Evolutionary conservation across 2,888 invertebrate genomes (phyloP).

Genomic region (Petrolisthes manimaculis): DNA sequence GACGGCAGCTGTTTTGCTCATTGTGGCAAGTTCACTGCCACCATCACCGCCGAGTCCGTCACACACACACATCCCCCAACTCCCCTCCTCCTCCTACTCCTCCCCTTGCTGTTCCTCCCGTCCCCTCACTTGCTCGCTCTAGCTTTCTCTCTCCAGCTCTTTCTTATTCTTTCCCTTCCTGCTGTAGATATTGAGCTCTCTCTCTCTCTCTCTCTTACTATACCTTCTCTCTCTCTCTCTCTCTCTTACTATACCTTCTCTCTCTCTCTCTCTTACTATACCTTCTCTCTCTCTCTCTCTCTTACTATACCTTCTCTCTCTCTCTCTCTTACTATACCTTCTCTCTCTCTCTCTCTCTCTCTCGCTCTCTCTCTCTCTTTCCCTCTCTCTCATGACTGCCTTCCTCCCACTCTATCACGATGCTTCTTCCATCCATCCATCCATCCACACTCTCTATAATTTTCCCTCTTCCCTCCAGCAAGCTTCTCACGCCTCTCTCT

Average conservation of each 20-base stretch:
- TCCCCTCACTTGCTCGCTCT: too few relatives aligned
- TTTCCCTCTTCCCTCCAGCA: neutral
- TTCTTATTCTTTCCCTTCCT: too few relatives aligned
- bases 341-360: neutral
- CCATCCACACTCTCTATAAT: neutral
- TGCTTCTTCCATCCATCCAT: neutral
- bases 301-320: neutral
- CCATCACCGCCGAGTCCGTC: neutral
- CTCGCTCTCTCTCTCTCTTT: neutral
- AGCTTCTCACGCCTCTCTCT: neutral
- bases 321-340: neutral
- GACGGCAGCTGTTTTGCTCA: constrained; percentile 7
- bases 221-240: too few relatives aligned
- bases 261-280: neutral
- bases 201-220: too few relatives aligned
- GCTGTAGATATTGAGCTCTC: too few relatives aligned
- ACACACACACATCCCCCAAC: neutral
- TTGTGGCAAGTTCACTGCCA: constrained; percentile 47
- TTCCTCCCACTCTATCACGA: neutral
- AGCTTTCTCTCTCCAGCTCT: too few relatives aligned
- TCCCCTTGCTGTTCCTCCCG: neutral
- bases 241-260: neutral
- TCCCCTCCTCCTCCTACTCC: neutral
- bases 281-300: constrained; percentile 13
- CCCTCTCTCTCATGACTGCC: neutral